Evolutionary conservation across 2,888 invertebrate species (phyloP), one percentile per base, ranked within the genome.

Genomic region (Craniophora ligustri): DNA sequence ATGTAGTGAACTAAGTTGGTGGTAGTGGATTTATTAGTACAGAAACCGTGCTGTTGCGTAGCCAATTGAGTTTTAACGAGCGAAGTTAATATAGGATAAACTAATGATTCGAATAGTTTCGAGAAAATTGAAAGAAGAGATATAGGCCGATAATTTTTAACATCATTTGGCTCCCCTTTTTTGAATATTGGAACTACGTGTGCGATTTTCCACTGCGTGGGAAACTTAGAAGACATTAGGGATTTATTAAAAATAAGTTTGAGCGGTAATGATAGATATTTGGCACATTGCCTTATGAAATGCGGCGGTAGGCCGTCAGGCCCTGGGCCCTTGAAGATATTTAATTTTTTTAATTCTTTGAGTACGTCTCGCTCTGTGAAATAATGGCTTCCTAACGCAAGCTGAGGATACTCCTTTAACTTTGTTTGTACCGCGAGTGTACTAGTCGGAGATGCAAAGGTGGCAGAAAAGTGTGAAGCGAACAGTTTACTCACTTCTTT

Each of bases 91-190:
- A 36, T 11, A 36, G 36, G 36, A 11, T 19, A 36, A 6, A 36
- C 21, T 11, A 36, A 11, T 36, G 36, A 19, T 21, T 36, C 21
- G 19, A 36, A 36, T 5, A 36, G 36, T 13, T 36, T 36, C 5
- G 36, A 19, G 13, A 36, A 21, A 2, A 21, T 36, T 21, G 38
- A 44, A 7, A 44, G 21, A 15, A 44, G 19, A 3, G 44, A 44
- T 14, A 44, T 44, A 7, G 45, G 28, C 5, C 46, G 30, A 18
- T 46, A 46, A 10, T 46, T 46, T 13, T 16, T 16, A 30, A 18
- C 8, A n/a, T 41, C 30, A 10, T 11, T 13, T 5, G 15, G 8
- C 10, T 41, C 41, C 4, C 41, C 40, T 13, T 41, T 41, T 31
- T 41, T 41, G n/a, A 10, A 19, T 18, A 41, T 31, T 2, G 41